Conservation (phyloP, 2,888 invertebrate species). For the Eristalis arbustorum region DNA sequence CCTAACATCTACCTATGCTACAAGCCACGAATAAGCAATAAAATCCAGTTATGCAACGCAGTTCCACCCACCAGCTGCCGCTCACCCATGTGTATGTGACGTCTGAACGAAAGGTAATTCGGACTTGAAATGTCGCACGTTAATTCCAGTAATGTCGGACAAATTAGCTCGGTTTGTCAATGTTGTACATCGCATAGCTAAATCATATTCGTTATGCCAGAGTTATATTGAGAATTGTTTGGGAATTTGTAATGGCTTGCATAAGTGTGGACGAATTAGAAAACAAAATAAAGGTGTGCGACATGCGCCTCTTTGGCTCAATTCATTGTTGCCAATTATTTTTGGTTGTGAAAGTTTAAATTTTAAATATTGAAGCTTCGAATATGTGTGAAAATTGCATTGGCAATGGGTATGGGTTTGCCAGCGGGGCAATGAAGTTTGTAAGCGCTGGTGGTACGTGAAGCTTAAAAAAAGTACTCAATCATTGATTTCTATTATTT, state of each 20-base stretch:
- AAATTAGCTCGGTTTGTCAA: slow-evolving; percentile 44
- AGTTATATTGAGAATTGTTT: slow-evolving; percentile 26
- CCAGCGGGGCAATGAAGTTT: not conserved
- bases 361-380: not conserved
- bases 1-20: not conserved
- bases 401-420: not conserved
- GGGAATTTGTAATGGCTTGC: slow-evolving; percentile 2
- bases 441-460: not conserved
- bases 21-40: not conserved
- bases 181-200: slow-evolving; percentile 6
- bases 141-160: slow-evolving; percentile 20
- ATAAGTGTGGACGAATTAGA: not conserved
- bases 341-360: slow-evolving; percentile 42
- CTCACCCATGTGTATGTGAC: not conserved
- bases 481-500: slow-evolving; percentile 2
- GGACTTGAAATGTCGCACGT: slow-evolving; percentile 14
- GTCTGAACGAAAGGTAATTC: not conserved
- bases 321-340: slow-evolving; percentile 39
- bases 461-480: not conserved
- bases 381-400: slow-evolving; percentile 5
- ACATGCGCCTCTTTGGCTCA: not conserved
- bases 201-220: slow-evolving; percentile 31
- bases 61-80: not conserved
- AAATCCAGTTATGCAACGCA: not conserved
- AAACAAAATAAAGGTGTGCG: slow-evolving; percentile 33